A percentile compares a stretch with the other conserved stretches of the same genome.
Evolutionary conservation across 2,797 vertebrate genomes (phyloP).

Genomic region (Babyrousa celebensis): DNA sequence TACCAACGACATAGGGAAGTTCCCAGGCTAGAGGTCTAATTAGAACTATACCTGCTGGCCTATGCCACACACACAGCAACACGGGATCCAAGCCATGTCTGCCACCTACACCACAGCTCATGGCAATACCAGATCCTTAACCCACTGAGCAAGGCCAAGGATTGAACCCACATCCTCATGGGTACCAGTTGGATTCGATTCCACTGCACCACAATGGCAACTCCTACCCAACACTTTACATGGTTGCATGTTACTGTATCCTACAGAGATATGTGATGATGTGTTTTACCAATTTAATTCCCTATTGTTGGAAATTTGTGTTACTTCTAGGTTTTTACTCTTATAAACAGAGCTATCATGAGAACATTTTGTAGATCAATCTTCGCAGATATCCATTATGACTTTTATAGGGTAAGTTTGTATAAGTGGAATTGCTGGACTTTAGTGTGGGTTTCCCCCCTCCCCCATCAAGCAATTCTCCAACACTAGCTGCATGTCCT

Average conservation of each 20-base stretch:
- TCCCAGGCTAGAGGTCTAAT: no score
- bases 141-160: no score
- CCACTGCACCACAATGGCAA: no score
- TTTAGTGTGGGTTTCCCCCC: not conserved
- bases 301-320: not conserved
- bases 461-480: not conserved
- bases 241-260: not conserved
- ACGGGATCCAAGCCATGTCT: no score
- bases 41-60: no score
- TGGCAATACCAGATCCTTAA: no score
- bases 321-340: not conserved
- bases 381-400: not conserved
- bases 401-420: not conserved
- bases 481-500: not conserved
- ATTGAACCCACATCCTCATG: no score
- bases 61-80: no score
- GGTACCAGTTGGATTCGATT: no score
- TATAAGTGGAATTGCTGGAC: not conserved
- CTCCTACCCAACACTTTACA: not conserved
- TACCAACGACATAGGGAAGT: no score
- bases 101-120: no score
- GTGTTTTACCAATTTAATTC: not conserved
- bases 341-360: not conserved
- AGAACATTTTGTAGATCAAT: slow-evolving; percentile 18
- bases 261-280: not conserved